Evolutionary conservation across 2,888 invertebrate genomes (phyloP).

Genomic region (Tortricodes alternella): DNA sequence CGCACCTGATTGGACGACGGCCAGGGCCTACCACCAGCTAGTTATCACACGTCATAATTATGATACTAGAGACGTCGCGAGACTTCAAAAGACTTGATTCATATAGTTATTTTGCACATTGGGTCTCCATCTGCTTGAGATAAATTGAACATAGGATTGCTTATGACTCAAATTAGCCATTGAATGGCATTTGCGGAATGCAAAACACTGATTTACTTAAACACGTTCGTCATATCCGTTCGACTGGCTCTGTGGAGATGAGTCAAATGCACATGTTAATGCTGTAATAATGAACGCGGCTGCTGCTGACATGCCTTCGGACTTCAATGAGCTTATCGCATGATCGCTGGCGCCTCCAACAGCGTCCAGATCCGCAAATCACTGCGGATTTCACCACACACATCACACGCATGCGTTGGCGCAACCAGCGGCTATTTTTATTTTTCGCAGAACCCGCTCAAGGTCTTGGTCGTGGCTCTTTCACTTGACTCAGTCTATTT

Average conservation of each 20-base stretch:
- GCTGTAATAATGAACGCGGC: conserved; percentile 10
- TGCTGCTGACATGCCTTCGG: background rate
- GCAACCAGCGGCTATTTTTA: conserved; percentile 29
- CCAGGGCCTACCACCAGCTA: conserved; percentile 45
- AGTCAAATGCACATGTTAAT: background rate
- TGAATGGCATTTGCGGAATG: no score
- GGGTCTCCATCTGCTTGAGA: background rate
- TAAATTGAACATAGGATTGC: background rate
- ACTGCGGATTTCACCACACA: conserved; percentile 13
- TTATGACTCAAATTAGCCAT: no score
- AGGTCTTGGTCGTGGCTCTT: conserved; percentile 32
- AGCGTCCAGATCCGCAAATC: background rate
- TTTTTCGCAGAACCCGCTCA: conserved; percentile 19
- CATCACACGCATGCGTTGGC: conserved; percentile 3
- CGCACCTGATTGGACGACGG: conserved; percentile 74
- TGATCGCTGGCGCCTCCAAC: background rate
- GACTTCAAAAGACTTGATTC: no score
- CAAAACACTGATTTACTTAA: no score
- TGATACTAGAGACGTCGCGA: no score
- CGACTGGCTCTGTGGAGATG: no score
- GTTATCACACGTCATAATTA: conserved; percentile 23
- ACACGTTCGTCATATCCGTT: conserved; percentile 5
- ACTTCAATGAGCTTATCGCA: background rate
- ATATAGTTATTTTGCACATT: no score
- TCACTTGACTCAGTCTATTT: conserved; percentile 30